Conservation (phyloP, 2,888 invertebrate species). For the Atrina japonica region DNA sequence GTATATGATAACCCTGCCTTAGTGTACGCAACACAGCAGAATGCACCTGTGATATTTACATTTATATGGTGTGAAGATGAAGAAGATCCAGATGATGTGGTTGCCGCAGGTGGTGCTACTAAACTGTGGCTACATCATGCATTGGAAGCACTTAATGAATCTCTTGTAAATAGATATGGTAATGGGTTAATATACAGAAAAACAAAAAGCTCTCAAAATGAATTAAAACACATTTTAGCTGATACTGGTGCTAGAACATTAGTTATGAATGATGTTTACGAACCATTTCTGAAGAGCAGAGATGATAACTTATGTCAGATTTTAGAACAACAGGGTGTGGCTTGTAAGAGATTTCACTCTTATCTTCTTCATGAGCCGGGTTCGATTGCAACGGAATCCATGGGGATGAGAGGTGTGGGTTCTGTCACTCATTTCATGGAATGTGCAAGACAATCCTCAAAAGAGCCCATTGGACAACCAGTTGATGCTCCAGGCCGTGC, state of each 20-base stretch:
- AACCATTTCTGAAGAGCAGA: slow-evolving; percentile 57
- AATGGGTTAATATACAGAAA: slow-evolving; percentile 56
- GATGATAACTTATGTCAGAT: slow-evolving; percentile 58
- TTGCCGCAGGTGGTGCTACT: slow-evolving; percentile 62
- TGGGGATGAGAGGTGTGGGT: slow-evolving; percentile 61
- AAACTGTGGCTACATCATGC: slow-evolving; percentile 66
- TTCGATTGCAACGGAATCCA: slow-evolving; percentile 56
- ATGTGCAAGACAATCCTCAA: slow-evolving; percentile 55
- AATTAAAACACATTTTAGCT: slow-evolving; percentile 43
- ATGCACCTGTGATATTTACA: slow-evolving; percentile 54
- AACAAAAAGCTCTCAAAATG: slow-evolving; percentile 41
- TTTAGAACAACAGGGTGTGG: slow-evolving; percentile 47
- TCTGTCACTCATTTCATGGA: slow-evolving; percentile 67
- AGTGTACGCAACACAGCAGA: slow-evolving; percentile 44
- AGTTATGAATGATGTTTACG: slow-evolving; percentile 59
- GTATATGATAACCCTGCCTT: slow-evolving; percentile 65
- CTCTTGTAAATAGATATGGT: slow-evolving; percentile 44
- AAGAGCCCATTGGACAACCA: slow-evolving; percentile 55
- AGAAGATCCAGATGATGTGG: slow-evolving; percentile 56
- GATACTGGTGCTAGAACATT: slow-evolving; percentile 55
- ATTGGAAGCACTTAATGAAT: slow-evolving; percentile 47
- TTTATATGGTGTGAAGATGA: slow-evolving; percentile 60
- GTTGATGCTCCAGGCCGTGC: slow-evolving; percentile 51
- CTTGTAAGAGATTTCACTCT: slow-evolving; percentile 56
- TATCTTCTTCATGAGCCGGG: slow-evolving; percentile 60